phyloP scores from a whole-genome alignment of 2,797 vertebrate genomes.

The Leucoraja ocellata region DNA sequence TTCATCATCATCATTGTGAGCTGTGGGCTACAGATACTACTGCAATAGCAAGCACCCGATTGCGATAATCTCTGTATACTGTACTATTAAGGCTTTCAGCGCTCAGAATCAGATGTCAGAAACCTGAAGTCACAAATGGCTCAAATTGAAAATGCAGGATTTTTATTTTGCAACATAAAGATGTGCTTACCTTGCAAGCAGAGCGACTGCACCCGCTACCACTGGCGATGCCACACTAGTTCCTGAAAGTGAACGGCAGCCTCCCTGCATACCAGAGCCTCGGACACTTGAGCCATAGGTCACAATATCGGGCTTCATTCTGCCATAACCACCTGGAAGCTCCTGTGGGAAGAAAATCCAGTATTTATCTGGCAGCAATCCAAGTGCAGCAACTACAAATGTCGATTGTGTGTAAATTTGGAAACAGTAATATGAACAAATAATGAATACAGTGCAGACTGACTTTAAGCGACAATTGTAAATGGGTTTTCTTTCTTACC shows the following conservation, averaged over 20 bases:
- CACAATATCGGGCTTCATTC: conserved; percentile 93
- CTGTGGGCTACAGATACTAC: not conserved
- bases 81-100: not conserved
- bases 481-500: not conserved
- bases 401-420: not conserved
- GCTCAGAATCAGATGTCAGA: not conserved
- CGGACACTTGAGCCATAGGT: conserved; percentile 95
- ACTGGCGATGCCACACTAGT: conserved; percentile 96
- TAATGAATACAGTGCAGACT: not conserved
- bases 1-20: not conserved
- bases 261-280: conserved; percentile 93
- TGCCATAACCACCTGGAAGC: conserved; percentile 87
- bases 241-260: conserved; percentile 90
- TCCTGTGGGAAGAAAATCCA: conserved; percentile 62
- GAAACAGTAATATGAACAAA: not conserved
- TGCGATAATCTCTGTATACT: not conserved
- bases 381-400: fast-evolving
- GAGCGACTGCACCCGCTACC: conserved; percentile 88
- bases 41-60: not conserved
- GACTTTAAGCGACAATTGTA: not conserved
- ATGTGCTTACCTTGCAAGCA: conserved; percentile 77
- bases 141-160: not conserved
- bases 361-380: not conserved
- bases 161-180: not conserved
- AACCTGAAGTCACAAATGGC: not conserved